phyloP scores from a whole-genome alignment of 2,113 vertebrate species.

The Coturnix japonica region DNA sequence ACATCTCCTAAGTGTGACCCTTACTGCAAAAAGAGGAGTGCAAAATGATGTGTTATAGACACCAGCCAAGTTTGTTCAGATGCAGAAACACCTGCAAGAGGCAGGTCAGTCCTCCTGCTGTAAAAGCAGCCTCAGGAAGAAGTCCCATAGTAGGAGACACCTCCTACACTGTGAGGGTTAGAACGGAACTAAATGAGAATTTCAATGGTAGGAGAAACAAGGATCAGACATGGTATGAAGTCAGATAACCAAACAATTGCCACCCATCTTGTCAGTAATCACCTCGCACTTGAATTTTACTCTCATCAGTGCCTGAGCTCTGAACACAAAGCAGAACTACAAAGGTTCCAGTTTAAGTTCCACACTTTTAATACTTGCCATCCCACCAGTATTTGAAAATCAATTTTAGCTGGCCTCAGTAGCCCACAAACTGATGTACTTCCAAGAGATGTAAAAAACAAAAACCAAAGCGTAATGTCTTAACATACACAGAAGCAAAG shows the following conservation, averaged over 20 bases:
- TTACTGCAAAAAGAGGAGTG: neutral
- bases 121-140: neutral
- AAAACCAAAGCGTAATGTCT: neutral
- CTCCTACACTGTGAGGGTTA: neutral
- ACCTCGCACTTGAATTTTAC: neutral
- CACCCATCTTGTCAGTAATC: neutral
- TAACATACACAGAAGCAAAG: neutral
- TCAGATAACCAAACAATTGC: neutral
- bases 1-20: neutral
- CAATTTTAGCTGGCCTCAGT: neutral
- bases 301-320: neutral
- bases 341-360: neutral
- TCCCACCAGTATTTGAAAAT: neutral
- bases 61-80: neutral
- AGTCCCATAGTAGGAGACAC: neutral
- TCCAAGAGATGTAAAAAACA: neutral
- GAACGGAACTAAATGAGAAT: neutral
- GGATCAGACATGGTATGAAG: neutral
- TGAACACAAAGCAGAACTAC: rapidly evolving
- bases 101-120: neutral
- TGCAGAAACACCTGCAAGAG: neutral
- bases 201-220: neutral
- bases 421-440: neutral
- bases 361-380: neutral
- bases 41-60: neutral